These are phyloP conservation scores for Salmo trutta DNA, from an alignment of 2,797 vertebrate genomes.

Conservation along the genomic window DNA sequence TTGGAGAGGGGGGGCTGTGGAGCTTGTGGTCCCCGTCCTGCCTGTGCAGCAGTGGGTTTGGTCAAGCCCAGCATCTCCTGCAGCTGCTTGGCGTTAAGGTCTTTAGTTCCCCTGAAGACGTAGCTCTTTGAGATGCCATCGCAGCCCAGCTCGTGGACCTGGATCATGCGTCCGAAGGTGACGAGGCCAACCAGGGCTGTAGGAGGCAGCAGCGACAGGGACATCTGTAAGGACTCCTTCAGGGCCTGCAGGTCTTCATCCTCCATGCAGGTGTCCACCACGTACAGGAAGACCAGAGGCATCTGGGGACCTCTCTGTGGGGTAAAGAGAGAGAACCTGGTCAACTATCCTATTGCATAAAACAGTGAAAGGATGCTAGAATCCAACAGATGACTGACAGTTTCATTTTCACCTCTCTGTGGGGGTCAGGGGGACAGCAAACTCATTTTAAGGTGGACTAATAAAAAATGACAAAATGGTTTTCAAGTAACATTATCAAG, in stretches of 20 bases:
- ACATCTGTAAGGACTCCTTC: conserved; percentile 98
- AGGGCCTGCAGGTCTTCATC: conserved; percentile 96
- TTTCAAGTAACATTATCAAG: too few species aligned
- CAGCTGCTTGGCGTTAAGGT: conserved; percentile 91
- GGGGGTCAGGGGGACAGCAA: conserved; percentile 6
- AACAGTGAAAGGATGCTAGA: too few species aligned
- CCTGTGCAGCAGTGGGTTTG: conserved; percentile 85
- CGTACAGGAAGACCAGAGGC: conserved; percentile 95
- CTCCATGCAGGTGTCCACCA: conserved; percentile 98
- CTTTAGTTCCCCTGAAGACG: conserved; percentile 95
- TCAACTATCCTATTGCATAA: too few species aligned
- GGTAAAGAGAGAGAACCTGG: too few species aligned
- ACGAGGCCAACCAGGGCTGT: conserved; percentile 93
- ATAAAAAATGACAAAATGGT: too few species aligned
- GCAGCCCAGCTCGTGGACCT: conserved; percentile 95
- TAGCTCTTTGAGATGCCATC: conserved; percentile 98
- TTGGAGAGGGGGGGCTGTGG: conserved; percentile 87
- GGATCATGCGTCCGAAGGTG: conserved; percentile 96
- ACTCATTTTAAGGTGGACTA: too few species aligned
- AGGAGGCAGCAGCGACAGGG: conserved; percentile 90
- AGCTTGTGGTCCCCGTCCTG: conserved; percentile 83
- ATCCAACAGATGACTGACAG: too few species aligned
- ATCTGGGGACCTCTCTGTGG: conserved; percentile 88
- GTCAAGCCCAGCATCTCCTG: conserved; percentile 95
- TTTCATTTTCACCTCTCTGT: conserved; percentile 46